A percentile compares a stretch with the other conserved stretches of the same genome.
These are phyloP conservation scores for Urechis unicinctus DNA, from an alignment of 2,888 invertebrate species.

Conservation along the genomic window DNA sequence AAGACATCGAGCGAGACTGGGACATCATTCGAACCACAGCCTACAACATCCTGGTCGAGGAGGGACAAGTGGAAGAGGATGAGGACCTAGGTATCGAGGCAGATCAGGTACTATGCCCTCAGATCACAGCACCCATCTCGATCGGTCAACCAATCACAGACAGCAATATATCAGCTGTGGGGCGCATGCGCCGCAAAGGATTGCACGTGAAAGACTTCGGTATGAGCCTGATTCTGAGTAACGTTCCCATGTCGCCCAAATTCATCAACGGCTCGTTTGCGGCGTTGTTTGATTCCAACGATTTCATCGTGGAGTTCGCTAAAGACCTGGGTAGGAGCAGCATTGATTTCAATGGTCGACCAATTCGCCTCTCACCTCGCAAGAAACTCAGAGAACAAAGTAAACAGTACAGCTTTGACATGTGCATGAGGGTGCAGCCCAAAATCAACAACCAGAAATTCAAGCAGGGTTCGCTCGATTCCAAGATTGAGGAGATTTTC, in stretches of 20 bases:
- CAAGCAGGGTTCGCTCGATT: constrained; percentile 45
- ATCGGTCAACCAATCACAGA: too few relatives aligned
- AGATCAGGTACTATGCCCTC: constrained; percentile 8
- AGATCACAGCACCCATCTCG: background rate
- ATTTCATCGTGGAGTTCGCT: constrained; percentile 34
- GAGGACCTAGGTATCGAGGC: background rate
- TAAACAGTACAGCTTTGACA: constrained; percentile 44
- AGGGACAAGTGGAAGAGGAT: constrained; percentile 7
- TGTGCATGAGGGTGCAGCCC: constrained; percentile 16
- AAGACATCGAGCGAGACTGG: constrained; percentile 73
- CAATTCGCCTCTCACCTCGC: constrained; percentile 39
- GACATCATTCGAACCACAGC: constrained; percentile 49
- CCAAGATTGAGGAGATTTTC: constrained; percentile 47
- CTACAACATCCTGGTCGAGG: constrained; percentile 36
- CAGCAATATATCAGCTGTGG: background rate
- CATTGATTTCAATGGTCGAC: constrained; percentile 32
- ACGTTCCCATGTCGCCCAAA: constrained; percentile 94
- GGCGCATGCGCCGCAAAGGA: constrained; percentile 8
- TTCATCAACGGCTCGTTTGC: constrained; percentile 59
- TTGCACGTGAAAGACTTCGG: constrained; percentile 63
- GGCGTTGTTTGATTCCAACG: constrained; percentile 42
- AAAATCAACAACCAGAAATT: background rate
- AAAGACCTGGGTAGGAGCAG: constrained; percentile 26
- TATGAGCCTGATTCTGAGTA: constrained; percentile 84
- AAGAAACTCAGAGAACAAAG: constrained; percentile 32